Evolutionary conservation across 2,113 vertebrate species (phyloP).

Genomic region (Pitta sordida): DNA sequence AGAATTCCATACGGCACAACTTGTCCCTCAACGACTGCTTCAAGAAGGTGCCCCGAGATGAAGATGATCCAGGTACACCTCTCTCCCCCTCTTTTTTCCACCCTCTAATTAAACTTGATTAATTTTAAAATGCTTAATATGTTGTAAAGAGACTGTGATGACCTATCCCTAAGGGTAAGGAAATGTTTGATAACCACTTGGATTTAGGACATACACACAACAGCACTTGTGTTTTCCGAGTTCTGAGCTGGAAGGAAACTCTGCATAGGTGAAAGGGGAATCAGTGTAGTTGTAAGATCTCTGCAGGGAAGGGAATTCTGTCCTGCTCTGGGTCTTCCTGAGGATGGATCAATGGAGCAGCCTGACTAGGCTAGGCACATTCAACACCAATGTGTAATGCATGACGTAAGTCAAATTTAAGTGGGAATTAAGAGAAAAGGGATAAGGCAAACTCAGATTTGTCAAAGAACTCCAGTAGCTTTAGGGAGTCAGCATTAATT

Average conservation of each 20-base stretch:
- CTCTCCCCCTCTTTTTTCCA: neutral
- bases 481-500: neutral
- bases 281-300: neutral
- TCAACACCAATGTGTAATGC: neutral
- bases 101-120: neutral
- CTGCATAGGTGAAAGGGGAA: neutral
- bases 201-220: neutral
- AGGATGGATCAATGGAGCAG: neutral
- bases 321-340: neutral
- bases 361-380: neutral
- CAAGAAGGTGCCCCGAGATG: conserved; percentile 96
- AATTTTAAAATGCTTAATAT: neutral
- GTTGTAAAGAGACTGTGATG: neutral
- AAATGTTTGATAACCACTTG: neutral
- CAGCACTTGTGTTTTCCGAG: neutral
- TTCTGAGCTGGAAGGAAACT: neutral
- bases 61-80: conserved; percentile 92
- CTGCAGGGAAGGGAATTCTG: neutral
- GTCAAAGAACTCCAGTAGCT: neutral
- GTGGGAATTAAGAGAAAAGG: neutral
- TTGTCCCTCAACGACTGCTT: conserved; percentile 94
- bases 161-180: neutral
- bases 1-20: conserved; percentile 94
- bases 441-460: neutral
- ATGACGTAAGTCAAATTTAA: neutral